Evolutionary conservation across 2,888 invertebrate genomes (phyloP).

Genomic region (Cheilosia grossa): DNA sequence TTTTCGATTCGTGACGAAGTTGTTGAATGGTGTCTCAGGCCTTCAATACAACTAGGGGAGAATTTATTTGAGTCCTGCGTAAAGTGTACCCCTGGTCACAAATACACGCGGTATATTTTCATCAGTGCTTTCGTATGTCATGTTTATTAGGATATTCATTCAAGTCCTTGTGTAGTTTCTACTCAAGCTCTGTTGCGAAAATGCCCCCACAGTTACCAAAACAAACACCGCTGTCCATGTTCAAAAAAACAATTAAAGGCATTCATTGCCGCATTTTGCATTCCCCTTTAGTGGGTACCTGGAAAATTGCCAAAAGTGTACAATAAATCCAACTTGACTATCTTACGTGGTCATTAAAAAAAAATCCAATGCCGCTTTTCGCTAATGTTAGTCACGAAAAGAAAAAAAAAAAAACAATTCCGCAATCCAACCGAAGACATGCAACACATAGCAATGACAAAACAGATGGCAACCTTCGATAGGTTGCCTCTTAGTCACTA

Average conservation of each 20-base stretch:
- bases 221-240: constrained; percentile 2
- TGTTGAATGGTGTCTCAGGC: too few relatives aligned
- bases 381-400: constrained; percentile 33
- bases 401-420: constrained; percentile 20
- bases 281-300: background rate
- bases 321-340: constrained; percentile 23
- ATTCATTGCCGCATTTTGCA: constrained; percentile 8
- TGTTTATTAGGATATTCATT: too few relatives aligned
- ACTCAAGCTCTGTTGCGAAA: too few relatives aligned
- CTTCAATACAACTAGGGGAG: too few relatives aligned
- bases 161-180: too few relatives aligned
- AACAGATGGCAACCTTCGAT: constrained; percentile 49
- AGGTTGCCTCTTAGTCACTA: constrained; percentile 18
- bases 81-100: too few relatives aligned
- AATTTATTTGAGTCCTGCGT: too few relatives aligned
- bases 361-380: constrained; percentile 36
- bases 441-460: constrained; percentile 9
- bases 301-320: constrained; percentile 40
- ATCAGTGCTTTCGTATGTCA: too few relatives aligned
- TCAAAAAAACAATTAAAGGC: constrained; percentile 9
- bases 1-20: too few relatives aligned
- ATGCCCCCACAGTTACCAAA: too few relatives aligned
- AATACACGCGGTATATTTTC: too few relatives aligned
- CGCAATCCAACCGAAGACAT: constrained; percentile 19
- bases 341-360: constrained; percentile 37